Percentiles rank a stretch among this genome's conserved stretches.
Conservation (phyloP, 2,113 vertebrate species). For the Thunnus thynnus region DNA sequence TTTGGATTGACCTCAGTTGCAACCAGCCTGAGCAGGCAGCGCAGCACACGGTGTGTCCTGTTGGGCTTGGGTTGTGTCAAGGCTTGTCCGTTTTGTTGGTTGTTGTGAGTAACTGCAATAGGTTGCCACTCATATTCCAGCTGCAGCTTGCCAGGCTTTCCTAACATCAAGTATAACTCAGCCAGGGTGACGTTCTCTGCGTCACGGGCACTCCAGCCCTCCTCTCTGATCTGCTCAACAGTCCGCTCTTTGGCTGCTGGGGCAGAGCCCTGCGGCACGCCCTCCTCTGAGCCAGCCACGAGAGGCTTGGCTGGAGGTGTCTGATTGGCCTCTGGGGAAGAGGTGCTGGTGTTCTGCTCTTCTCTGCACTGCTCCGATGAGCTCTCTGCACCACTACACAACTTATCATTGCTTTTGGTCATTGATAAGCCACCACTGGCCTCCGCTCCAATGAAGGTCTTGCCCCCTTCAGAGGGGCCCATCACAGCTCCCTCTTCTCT, state of each 20-base stretch:
- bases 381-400: conserved; percentile 40
- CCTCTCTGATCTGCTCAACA: conserved; percentile 90
- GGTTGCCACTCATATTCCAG: conserved; percentile 97
- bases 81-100: conserved; percentile 67
- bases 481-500: conserved; percentile 57
- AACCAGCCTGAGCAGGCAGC: conserved; percentile 93
- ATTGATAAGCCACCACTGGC: conserved; percentile 12
- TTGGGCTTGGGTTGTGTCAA: conserved; percentile 56
- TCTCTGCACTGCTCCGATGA: conserved; percentile 66
- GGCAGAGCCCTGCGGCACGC: conserved; percentile 47
- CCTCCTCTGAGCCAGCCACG: conserved; percentile 60
- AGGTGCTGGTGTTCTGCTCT: conserved; percentile 52
- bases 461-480: conserved; percentile 45
- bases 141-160: conserved; percentile 96
- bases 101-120: conserved; percentile 23
- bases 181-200: conserved; percentile 95
- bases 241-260: conserved; percentile 76
- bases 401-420: conserved; percentile 69
- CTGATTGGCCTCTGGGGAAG: conserved; percentile 61
- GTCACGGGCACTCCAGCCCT: conserved; percentile 93
- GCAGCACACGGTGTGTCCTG: conserved; percentile 90
- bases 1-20: conserved; percentile 95
- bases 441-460: conserved; percentile 27
- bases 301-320: conserved; percentile 51
- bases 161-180: conserved; percentile 99